These are phyloP conservation scores for Tangara arthus DNA, from an alignment of 2,797 vertebrate species.

Conservation along the genomic window DNA sequence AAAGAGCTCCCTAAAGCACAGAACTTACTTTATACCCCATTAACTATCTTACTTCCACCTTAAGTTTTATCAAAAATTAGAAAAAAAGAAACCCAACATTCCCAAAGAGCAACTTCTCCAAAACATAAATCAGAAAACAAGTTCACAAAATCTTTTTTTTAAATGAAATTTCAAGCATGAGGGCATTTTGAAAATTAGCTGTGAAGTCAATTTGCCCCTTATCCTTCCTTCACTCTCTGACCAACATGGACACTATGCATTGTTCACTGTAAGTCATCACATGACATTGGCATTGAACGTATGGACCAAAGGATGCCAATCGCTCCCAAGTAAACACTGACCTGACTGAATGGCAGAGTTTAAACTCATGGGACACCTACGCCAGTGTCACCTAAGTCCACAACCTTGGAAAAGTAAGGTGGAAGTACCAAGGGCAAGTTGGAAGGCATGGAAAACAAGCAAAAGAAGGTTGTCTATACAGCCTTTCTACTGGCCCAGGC, in stretches of 20 bases:
- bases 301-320: neutral
- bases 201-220: neutral
- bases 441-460: neutral
- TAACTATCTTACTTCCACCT: neutral
- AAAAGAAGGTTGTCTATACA: neutral
- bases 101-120: neutral
- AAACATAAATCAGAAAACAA: neutral
- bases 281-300: neutral
- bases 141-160: neutral
- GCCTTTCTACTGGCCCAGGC: neutral
- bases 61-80: neutral
- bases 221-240: neutral
- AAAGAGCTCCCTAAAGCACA: neutral
- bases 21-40: neutral
- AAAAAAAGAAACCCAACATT: neutral
- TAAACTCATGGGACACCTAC: neutral
- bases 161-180: neutral
- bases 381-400: fast-evolving
- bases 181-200: neutral
- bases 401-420: neutral
- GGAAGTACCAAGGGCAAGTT: neutral
- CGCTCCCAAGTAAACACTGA: neutral
- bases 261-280: neutral
- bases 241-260: fast-evolving
- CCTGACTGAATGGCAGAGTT: neutral